Evolutionary conservation across 2,797 vertebrate genomes (phyloP).

Genomic region (Sebastes nivosus): DNA sequence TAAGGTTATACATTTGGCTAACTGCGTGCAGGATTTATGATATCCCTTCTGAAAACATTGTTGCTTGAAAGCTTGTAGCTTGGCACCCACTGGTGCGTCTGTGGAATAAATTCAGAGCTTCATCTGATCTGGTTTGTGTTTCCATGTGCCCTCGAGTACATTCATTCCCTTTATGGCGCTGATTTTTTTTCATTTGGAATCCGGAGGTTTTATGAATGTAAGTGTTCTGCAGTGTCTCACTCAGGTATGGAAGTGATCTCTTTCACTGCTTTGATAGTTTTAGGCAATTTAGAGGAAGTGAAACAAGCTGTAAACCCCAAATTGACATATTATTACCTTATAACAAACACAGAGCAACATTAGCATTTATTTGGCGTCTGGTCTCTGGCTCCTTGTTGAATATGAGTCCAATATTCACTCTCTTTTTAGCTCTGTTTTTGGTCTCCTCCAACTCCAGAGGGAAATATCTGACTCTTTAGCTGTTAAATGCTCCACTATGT

Average conservation of each 20-base stretch:
- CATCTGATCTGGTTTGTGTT: constrained; percentile 65
- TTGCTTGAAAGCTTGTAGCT: constrained; percentile 52
- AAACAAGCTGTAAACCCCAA: background rate
- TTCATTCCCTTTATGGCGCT: constrained; percentile 46
- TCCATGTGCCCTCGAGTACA: constrained; percentile 53
- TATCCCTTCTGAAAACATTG: constrained; percentile 53
- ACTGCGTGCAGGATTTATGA: constrained; percentile 64
- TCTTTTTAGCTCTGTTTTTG: no score
- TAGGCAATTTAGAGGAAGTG: background rate
- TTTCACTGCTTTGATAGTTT: background rate
- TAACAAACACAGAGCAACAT: background rate
- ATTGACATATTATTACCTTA: background rate
- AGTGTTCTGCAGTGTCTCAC: constrained; percentile 13
- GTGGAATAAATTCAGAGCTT: constrained; percentile 64
- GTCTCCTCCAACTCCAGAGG: no score
- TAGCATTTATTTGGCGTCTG: background rate
- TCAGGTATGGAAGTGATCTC: background rate
- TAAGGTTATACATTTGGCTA: constrained; percentile 63
- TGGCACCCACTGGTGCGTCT: constrained; percentile 49
- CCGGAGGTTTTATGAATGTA: constrained; percentile 28
- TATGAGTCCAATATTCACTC: background rate
- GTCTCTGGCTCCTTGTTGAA: background rate
- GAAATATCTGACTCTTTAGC: no score
- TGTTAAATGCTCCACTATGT: background rate
- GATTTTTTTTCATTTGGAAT: constrained; percentile 65